Percentiles rank a stretch among this genome's conserved stretches.
phyloP scores from a whole-genome alignment of 1,140 invertebrate genomes.

The Diabrotica undecimpunctata region DNA sequence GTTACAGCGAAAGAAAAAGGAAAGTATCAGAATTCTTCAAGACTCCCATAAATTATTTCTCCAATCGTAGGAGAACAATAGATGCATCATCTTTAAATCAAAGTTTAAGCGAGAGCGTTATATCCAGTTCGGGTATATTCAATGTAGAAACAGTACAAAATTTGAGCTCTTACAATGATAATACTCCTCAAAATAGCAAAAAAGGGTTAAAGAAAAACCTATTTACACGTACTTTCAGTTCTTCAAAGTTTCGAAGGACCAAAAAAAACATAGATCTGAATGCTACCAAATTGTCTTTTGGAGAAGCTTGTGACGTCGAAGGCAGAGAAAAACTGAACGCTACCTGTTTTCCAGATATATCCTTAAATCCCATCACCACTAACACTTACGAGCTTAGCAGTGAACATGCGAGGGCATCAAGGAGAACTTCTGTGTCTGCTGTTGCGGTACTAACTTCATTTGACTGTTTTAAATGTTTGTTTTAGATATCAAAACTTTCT shows the following conservation, averaged over 20 bases:
- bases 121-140: conserved; percentile 43
- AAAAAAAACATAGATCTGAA: conserved; percentile 33
- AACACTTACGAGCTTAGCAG: conserved; percentile 23
- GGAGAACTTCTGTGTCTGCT: conserved; percentile 37
- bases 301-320: conserved; percentile 28
- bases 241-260: conserved; percentile 37
- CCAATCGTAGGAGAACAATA: conserved; percentile 43
- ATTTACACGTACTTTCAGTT: conserved; percentile 44
- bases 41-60: conserved; percentile 44
- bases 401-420: conserved; percentile 30
- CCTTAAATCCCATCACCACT: conserved; percentile 29
- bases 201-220: conserved; percentile 42
- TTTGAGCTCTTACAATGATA: conserved; percentile 31
- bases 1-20: conserved; percentile 40
- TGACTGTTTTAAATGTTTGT: conserved; percentile 24
- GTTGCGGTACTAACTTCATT: conserved; percentile 47
- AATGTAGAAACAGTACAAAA: conserved; percentile 40
- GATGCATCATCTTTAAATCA: conserved; percentile 33
- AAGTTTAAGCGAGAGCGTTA: conserved; percentile 41
- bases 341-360: conserved; percentile 44
- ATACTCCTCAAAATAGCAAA: conserved; percentile 19
- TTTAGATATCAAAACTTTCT: conserved; percentile 8
- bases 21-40: conserved; percentile 43
- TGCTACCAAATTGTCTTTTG: conserved; percentile 32
- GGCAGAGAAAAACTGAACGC: conserved; percentile 35